Conservation (phyloP, 2,113 vertebrate genomes). For the Raphicerus campestris region DNA sequence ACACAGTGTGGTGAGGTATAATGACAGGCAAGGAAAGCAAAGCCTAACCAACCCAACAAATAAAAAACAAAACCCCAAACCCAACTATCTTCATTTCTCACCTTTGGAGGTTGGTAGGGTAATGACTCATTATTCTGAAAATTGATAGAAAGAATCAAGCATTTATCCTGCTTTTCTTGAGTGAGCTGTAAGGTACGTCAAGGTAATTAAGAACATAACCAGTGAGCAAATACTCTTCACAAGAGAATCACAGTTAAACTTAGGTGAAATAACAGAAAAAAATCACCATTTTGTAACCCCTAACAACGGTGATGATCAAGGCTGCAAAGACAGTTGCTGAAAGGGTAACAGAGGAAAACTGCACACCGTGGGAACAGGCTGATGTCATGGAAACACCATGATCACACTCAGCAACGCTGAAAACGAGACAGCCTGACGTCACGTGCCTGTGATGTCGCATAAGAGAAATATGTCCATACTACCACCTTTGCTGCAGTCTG, state of each 20-base stretch:
- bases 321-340: background rate
- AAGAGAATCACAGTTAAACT: background rate
- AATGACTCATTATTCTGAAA: background rate
- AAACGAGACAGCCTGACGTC: background rate
- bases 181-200: background rate
- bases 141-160: background rate
- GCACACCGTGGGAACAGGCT: background rate
- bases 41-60: background rate
- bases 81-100: background rate
- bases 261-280: background rate
- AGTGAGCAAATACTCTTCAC: background rate
- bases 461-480: background rate
- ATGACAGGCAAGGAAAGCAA: background rate
- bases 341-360: background rate
- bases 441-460: background rate
- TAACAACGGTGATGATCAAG: background rate
- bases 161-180: background rate
- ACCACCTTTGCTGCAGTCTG: background rate
- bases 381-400: accelerated
- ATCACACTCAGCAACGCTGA: background rate
- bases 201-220: background rate
- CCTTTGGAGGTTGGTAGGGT: background rate
- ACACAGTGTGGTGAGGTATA: background rate
- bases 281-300: background rate
- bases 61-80: background rate